These are phyloP conservation scores for Anneissia japonica DNA, from an alignment of 35 echinoderm and acorn worm species.

Conservation along the genomic window DNA sequence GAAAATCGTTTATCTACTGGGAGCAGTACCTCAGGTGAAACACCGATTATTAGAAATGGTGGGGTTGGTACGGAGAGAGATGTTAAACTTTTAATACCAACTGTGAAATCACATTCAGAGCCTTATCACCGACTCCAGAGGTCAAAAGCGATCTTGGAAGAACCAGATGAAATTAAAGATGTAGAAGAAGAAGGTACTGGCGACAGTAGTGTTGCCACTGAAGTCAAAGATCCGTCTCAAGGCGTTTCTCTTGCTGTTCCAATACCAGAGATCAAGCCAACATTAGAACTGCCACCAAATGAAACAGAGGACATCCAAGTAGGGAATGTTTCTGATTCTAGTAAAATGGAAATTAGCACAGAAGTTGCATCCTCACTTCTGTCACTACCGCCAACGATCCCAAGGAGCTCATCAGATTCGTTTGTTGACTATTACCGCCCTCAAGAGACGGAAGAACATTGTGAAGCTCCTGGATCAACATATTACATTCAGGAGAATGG, in stretches of 20 bases:
- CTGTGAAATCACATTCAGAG: neutral
- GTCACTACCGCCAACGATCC: constrained; percentile 41
- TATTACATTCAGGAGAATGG: constrained; percentile 96
- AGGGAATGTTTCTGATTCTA: neutral
- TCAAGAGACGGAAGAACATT: constrained; percentile 67
- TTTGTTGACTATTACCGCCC: constrained; percentile 81
- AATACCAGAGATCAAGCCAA: neutral
- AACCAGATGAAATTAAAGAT: neutral
- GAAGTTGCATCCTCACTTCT: neutral
- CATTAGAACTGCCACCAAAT: neutral
- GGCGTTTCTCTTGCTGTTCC: neutral
- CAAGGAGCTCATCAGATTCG: constrained; percentile 89
- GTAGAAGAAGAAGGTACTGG: neutral
- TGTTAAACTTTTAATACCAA: neutral
- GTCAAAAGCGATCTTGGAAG: neutral
- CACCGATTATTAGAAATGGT: neutral
- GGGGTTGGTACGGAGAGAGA: neutral
- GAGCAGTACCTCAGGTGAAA: neutral
- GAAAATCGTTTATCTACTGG: constrained; percentile 11
- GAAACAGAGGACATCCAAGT: neutral
- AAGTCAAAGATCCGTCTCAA: neutral
- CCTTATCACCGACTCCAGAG: neutral
- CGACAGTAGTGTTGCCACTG: neutral
- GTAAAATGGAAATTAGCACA: neutral
- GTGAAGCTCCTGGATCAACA: constrained; percentile 82